Evolutionary conservation across 2,888 invertebrate species (phyloP).

Genomic region (Caradrina clavipalpis): DNA sequence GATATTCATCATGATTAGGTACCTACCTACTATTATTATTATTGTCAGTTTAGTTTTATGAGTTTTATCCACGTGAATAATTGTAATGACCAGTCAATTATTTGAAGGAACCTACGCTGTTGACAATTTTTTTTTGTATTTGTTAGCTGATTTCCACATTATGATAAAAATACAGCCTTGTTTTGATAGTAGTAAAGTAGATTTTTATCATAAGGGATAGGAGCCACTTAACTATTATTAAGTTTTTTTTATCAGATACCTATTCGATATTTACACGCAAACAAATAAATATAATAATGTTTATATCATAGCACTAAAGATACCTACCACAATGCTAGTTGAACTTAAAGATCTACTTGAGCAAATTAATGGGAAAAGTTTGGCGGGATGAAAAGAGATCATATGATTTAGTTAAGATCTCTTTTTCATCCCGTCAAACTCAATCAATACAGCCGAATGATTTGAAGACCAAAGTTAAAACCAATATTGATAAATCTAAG

Average conservation of each 20-base stretch:
- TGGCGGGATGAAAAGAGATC: too few species aligned
- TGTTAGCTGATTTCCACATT: conserved; percentile 1
- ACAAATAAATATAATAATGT: not conserved
- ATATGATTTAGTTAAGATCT: not conserved
- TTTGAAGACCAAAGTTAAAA: conserved; percentile 2
- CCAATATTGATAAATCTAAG: conserved; percentile 25
- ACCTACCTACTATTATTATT: not conserved
- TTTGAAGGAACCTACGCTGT: too few species aligned
- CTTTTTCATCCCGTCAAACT: not conserved
- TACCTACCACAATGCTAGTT: not conserved
- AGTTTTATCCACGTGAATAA: not conserved
- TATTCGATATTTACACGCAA: too few species aligned
- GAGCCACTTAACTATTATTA: too few species aligned
- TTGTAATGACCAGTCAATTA: not conserved
- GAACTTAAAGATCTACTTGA: not conserved
- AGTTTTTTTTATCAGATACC: too few species aligned
- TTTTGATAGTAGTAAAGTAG: too few species aligned
- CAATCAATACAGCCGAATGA: not conserved
- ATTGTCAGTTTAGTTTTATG: not conserved
- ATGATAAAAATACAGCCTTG: not conserved
- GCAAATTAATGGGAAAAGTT: too few species aligned
- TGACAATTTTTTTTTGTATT: not conserved
- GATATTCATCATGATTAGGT: not conserved
- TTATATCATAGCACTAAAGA: not conserved
- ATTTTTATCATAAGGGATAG: too few species aligned